Conservation (phyloP, 2,113 vertebrate genomes). For the Otolemur garnettii region DNA sequence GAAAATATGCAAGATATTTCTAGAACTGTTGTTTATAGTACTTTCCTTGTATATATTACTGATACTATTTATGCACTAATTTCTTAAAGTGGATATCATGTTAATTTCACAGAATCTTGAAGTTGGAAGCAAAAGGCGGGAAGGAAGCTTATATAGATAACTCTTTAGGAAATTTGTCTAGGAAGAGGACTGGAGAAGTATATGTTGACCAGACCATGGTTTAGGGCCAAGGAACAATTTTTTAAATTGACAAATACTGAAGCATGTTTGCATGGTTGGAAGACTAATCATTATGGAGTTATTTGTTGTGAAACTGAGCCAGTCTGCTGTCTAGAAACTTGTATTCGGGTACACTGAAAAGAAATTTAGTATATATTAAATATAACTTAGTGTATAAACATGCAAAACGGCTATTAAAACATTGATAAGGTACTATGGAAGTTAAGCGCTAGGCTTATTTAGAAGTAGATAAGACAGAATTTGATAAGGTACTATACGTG, state of each 20-base stretch:
- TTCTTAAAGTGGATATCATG: not conserved
- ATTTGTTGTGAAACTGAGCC: not conserved
- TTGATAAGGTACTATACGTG: not conserved
- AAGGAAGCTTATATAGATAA: not conserved
- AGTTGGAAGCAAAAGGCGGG: slow-evolving; percentile 14
- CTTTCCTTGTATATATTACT: not conserved
- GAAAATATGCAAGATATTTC: slow-evolving; percentile 12
- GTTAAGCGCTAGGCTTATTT: not conserved
- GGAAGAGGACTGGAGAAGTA: not conserved
- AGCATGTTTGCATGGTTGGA: not conserved
- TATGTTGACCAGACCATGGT: not conserved
- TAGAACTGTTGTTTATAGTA: slow-evolving; percentile 18
- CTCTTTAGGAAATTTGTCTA: not conserved
- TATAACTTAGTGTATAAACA: not conserved
- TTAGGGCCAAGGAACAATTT: not conserved
- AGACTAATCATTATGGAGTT: slow-evolving; percentile 1
- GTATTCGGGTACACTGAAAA: not conserved
- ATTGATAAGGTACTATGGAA: not conserved
- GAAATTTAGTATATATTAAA: not conserved
- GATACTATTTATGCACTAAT: not conserved
- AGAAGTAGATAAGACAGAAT: not conserved
- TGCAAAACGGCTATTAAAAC: not conserved
- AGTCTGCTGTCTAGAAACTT: slow-evolving; percentile 38
- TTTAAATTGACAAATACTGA: not conserved
- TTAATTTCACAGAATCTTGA: not conserved